Conservation (phyloP, 1,140 invertebrate species). For the Polypedilum vanderplanki region DNA sequence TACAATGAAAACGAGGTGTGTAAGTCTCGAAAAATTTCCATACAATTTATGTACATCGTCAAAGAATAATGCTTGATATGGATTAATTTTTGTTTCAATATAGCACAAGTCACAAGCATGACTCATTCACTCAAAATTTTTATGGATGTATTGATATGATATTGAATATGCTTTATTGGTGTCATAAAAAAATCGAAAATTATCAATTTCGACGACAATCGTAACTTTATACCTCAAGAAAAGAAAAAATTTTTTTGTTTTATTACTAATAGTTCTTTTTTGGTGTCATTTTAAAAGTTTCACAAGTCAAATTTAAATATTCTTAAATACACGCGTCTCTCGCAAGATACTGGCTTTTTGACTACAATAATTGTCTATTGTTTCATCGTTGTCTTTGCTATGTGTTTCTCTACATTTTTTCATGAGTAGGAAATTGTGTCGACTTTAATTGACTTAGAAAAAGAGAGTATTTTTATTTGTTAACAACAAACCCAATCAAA, state of each 20-base stretch:
- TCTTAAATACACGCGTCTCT: background rate
- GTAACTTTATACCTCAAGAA: background rate
- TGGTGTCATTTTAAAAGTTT: background rate
- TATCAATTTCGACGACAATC: background rate
- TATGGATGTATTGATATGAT: background rate
- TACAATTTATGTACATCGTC: background rate
- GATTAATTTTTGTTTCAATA: background rate
- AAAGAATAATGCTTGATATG: background rate
- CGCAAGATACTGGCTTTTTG: too few species aligned
- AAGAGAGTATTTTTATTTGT: background rate
- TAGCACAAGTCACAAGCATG: background rate
- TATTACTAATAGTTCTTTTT: background rate
- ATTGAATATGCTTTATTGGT: background rate
- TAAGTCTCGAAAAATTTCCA: background rate
- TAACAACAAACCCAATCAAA: too few species aligned
- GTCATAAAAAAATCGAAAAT: background rate
- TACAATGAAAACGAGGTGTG: background rate
- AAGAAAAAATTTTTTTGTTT: background rate
- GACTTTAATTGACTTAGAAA: conserved; percentile 18
- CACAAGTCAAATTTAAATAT: conserved; percentile 1
- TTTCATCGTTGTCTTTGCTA: background rate
- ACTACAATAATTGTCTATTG: conserved; percentile 1
- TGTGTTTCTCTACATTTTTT: background rate
- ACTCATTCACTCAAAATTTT: background rate
- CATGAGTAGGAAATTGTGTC: background rate